A percentile compares a stretch with the other conserved stretches of the same genome.
Conservation (phyloP, 2,113 vertebrate genomes). For the Caracal caracal region DNA sequence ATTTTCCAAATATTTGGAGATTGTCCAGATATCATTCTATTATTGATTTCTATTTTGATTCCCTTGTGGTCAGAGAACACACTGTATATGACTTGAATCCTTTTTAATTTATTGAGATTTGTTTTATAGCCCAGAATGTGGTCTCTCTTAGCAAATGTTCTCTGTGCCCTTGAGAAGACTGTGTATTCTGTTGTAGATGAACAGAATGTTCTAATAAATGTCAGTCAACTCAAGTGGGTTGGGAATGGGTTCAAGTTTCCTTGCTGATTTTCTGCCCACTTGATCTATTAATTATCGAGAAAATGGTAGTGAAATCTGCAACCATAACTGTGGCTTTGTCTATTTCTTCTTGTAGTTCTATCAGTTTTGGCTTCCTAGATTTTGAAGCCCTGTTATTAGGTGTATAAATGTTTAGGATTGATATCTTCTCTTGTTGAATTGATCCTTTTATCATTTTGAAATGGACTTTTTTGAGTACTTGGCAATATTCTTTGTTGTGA, state of each 20-base stretch:
- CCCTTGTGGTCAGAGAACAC: neutral
- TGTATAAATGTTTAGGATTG: neutral
- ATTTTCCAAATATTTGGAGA: constrained; percentile 37
- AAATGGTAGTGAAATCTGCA: neutral
- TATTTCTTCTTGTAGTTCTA: neutral
- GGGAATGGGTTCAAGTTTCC: neutral
- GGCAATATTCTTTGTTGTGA: neutral
- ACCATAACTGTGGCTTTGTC: neutral
- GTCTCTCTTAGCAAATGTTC: constrained; percentile 1
- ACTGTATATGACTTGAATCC: neutral
- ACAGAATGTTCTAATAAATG: neutral
- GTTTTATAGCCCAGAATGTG: neutral
- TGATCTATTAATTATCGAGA: neutral
- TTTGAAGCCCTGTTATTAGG: neutral
- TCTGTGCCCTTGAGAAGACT: neutral
- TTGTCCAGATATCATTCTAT: neutral
- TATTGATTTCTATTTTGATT: constrained; percentile 49
- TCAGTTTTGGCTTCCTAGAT: neutral
- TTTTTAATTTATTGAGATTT: constrained; percentile 4
- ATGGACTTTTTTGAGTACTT: neutral
- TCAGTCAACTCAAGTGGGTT: neutral
- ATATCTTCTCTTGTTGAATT: neutral
- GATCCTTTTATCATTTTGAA: neutral
- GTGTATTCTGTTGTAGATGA: neutral
- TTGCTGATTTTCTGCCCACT: neutral